These are phyloP conservation scores for Enteromius argenteus DNA, from an alignment of 2,797 vertebrate species.

Conservation along the genomic window DNA sequence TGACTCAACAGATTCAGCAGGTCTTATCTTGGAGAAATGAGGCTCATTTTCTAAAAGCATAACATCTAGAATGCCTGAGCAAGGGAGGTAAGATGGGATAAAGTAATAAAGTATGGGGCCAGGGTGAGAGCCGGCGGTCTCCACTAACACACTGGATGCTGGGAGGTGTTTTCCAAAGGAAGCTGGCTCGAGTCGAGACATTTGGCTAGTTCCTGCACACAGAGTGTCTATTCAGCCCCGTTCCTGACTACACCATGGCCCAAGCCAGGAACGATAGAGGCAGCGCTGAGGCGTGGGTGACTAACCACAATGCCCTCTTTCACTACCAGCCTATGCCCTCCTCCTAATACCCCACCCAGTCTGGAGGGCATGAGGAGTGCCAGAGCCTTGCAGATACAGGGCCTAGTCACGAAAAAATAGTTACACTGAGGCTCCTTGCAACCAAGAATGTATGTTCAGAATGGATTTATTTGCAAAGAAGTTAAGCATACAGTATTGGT, in stretches of 20 bases:
- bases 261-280: conserved; percentile 54
- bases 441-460: not conserved
- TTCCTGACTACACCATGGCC: conserved; percentile 66
- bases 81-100: not conserved
- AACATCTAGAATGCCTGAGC: conserved; percentile 44
- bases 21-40: conserved; percentile 25
- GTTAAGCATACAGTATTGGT: not conserved
- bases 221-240: conserved; percentile 77
- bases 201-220: conserved; percentile 72
- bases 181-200: conserved; percentile 70
- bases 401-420: conserved; percentile 25
- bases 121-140: conserved; percentile 45
- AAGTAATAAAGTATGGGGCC: conserved; percentile 10
- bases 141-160: conserved; percentile 62
- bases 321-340: conserved; percentile 59
- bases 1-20: not conserved
- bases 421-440: not conserved
- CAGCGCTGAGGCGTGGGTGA: conserved; percentile 60
- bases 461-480: conserved; percentile 11
- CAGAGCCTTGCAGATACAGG: conserved; percentile 34
- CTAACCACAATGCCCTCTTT: conserved; percentile 76
- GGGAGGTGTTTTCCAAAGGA: conserved; percentile 80
- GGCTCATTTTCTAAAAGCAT: conserved; percentile 24
- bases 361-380: conserved; percentile 23
- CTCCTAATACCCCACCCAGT: conserved; percentile 34